These are phyloP conservation scores for Trachelus iudaicus DNA, from an alignment of 2,888 invertebrate species.

Conservation along the genomic window DNA sequence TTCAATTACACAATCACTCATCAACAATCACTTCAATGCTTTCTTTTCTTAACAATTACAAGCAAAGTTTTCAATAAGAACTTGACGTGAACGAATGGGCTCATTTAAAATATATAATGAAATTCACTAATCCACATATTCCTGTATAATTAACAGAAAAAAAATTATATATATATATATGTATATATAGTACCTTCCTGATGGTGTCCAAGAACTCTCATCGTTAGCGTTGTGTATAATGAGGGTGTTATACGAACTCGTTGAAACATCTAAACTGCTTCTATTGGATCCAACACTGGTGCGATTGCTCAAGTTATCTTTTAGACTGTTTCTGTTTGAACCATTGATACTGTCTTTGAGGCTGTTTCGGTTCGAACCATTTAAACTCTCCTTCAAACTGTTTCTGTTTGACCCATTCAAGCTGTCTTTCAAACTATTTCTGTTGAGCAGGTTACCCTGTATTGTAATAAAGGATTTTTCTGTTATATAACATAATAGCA, in stretches of 20 bases:
- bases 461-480: constrained; percentile 26
- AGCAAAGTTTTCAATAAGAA: neutral
- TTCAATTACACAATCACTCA: neutral
- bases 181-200: constrained; percentile 61
- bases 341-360: constrained; percentile 63
- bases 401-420: constrained; percentile 61
- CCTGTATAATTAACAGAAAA: neutral
- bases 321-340: constrained; percentile 66
- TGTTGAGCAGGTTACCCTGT: constrained; percentile 59
- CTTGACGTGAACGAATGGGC: neutral
- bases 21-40: neutral
- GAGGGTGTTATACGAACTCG: constrained; percentile 84
- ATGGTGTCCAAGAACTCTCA: constrained; percentile 77
- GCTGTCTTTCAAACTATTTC: constrained; percentile 62
- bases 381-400: constrained; percentile 61
- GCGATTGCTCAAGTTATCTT: constrained; percentile 73
- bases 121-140: neutral
- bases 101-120: neutral
- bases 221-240: constrained; percentile 82
- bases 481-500: constrained; percentile 5
- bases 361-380: constrained; percentile 62
- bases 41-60: neutral
- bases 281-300: constrained; percentile 75
- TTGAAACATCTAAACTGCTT: constrained; percentile 78
- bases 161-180: neutral